Percentiles rank a stretch among this genome's conserved stretches.
Evolutionary conservation across 2,797 vertebrate species (phyloP).

Genomic region (Gouania willdenowi): DNA sequence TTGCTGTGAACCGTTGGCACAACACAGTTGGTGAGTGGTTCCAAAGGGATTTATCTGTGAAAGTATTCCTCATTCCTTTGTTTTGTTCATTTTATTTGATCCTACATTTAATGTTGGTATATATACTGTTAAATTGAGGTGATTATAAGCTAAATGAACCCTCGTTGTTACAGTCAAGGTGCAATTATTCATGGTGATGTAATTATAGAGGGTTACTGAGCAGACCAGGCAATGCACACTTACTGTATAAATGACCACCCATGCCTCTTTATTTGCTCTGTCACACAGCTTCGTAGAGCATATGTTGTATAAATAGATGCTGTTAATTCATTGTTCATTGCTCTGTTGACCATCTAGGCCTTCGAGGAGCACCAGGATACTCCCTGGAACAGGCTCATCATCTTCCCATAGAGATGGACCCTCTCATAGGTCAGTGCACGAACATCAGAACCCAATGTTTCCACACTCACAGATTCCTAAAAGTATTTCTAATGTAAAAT

Average conservation of each 20-base stretch:
- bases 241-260: slow-evolving; percentile 3
- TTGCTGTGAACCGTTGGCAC: slow-evolving; percentile 98
- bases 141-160: slow-evolving; percentile 19
- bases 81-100: slow-evolving; percentile 1
- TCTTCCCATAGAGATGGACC: slow-evolving; percentile 98
- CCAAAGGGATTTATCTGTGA: too few species aligned
- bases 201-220: slow-evolving; percentile 11
- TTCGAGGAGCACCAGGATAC: slow-evolving; percentile 96
- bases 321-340: background rate
- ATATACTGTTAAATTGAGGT: slow-evolving; percentile 34
- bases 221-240: slow-evolving; percentile 3
- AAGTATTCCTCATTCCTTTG: too few species aligned
- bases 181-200: slow-evolving; percentile 19
- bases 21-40: slow-evolving; percentile 91
- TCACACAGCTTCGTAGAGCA: background rate
- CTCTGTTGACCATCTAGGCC: slow-evolving; percentile 69
- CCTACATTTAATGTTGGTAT: slow-evolving; percentile 5
- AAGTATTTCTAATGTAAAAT: too few species aligned
- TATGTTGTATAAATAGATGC: background rate
- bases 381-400: slow-evolving; percentile 98
- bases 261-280: background rate
- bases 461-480: too few species aligned
- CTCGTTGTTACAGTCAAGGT: slow-evolving; percentile 27
- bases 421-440: slow-evolving; percentile 86
- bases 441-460: too few species aligned